Evolutionary conservation across 2,113 vertebrate species (phyloP).

Genomic region (Tetrax tetrax): DNA sequence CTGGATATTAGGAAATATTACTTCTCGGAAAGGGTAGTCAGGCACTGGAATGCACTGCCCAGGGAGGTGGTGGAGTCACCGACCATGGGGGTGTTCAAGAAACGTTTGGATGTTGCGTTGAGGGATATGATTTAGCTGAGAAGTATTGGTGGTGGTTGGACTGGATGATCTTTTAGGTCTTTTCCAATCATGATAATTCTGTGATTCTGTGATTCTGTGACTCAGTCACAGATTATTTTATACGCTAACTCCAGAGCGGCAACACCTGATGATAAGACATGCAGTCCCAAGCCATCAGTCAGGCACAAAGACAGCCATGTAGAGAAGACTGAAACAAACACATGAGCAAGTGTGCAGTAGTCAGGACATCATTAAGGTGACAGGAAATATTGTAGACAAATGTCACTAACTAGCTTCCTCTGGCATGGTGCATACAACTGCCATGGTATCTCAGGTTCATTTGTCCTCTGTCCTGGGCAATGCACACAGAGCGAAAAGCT

Average conservation of each 20-base stretch:
- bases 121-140: too few relatives aligned
- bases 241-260: not conserved
- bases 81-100: too few relatives aligned
- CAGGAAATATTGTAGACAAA: not conserved
- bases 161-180: too few relatives aligned
- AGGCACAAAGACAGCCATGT: not conserved
- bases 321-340: not conserved
- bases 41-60: too few relatives aligned
- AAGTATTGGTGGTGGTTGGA: too few relatives aligned
- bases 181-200: too few relatives aligned
- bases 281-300: not conserved
- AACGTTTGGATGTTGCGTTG: too few relatives aligned
- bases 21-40: too few relatives aligned
- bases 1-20: too few relatives aligned
- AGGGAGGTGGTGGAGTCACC: too few relatives aligned
- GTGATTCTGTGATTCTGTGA: too few relatives aligned
- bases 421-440: not conserved
- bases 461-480: not conserved
- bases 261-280: not conserved
- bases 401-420: not conserved
- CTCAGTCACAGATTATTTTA: not conserved
- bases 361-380: not conserved
- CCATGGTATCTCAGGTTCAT: not conserved
- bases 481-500: fast-evolving
- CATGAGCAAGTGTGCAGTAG: not conserved